Conservation (phyloP, 1,140 invertebrate genomes). For the Acromyrmex charruanus region DNA sequence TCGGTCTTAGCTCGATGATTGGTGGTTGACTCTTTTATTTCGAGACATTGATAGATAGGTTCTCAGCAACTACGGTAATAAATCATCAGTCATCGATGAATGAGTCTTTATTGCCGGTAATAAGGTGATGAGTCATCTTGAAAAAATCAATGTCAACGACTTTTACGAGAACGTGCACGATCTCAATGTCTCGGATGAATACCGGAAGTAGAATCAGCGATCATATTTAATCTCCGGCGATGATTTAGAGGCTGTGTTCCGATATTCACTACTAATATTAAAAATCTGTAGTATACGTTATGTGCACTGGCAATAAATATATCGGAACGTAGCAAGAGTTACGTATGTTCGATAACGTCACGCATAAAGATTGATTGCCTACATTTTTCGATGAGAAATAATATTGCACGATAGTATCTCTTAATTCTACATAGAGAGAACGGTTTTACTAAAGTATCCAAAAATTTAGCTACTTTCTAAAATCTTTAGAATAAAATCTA, state of each 20-base stretch:
- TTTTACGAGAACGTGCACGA: not conserved
- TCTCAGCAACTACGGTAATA: constrained; percentile 36
- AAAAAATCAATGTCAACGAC: constrained; percentile 27
- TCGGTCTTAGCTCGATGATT: constrained; percentile 16
- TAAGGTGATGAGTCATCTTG: constrained; percentile 31
- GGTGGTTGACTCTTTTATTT: constrained; percentile 19
- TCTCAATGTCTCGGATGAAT: not conserved
- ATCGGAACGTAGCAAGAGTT: not conserved
- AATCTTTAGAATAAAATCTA: too few species aligned
- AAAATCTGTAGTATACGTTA: too few species aligned
- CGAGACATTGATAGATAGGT: constrained; percentile 55
- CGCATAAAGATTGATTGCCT: not conserved
- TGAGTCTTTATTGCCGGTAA: constrained; percentile 34
- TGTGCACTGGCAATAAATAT: too few species aligned
- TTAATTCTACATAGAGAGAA: not conserved
- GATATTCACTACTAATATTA: too few species aligned
- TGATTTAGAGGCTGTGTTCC: not conserved
- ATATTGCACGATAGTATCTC: not conserved
- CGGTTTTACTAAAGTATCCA: too few species aligned
- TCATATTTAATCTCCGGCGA: not conserved
- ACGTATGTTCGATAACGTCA: not conserved
- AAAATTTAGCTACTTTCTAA: too few species aligned
- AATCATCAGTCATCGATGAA: constrained; percentile 56
- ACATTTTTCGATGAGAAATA: not conserved
- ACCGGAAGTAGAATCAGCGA: not conserved